Conservation (phyloP, 2,797 vertebrate genomes). For the Otolemur crassicaudatus region DNA sequence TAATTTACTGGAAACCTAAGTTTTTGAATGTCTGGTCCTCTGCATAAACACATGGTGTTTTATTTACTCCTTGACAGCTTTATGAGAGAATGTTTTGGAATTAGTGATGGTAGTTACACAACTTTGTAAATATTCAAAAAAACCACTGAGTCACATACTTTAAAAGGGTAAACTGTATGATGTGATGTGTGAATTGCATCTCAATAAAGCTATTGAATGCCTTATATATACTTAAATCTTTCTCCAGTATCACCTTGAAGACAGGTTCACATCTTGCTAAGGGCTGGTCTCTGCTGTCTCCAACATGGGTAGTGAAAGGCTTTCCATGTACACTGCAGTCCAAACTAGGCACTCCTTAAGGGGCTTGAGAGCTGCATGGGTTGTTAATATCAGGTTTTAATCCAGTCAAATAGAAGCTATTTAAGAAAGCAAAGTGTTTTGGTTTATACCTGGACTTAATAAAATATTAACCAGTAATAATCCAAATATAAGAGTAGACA, state of each 20-base stretch:
- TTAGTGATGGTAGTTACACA: neutral
- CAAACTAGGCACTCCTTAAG: rapidly evolving
- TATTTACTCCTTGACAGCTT: neutral
- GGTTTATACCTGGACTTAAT: neutral
- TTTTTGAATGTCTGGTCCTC: neutral
- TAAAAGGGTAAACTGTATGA: rapidly evolving
- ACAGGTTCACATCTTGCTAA: rapidly evolving
- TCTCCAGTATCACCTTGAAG: neutral
- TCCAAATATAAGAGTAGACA: neutral
- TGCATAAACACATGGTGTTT: rapidly evolving
- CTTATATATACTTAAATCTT: rapidly evolving
- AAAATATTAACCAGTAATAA: neutral
- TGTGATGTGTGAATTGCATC: neutral
- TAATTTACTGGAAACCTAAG: neutral
- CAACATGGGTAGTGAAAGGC: rapidly evolving
- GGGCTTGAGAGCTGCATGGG: no score
- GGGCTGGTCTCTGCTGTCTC: rapidly evolving
- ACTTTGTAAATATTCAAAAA: rapidly evolving
- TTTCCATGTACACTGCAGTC: rapidly evolving
- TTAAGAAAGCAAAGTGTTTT: neutral
- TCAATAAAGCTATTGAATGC: rapidly evolving
- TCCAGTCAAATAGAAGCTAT: neutral
- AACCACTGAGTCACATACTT: rapidly evolving
- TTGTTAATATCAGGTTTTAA: neutral
- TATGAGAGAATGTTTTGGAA: neutral